Conservation (phyloP, 1,140 invertebrate species). For the Pogonomyrmex californicus region DNA sequence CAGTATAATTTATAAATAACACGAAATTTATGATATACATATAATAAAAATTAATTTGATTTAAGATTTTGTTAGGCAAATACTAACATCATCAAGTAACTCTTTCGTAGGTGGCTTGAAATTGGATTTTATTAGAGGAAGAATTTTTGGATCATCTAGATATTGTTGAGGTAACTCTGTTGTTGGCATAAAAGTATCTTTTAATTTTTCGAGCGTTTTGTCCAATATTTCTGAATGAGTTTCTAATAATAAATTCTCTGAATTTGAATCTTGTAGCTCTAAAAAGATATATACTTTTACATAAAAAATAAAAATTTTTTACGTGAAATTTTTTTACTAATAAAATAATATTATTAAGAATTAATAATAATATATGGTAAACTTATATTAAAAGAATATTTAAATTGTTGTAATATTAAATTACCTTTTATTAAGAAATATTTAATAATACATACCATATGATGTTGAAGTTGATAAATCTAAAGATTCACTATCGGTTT, state of each 20-base stretch:
- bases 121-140: constrained; percentile 36
- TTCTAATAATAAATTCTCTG: neutral
- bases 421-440: neutral
- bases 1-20: neutral
- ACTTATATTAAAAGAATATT: neutral
- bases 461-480: neutral
- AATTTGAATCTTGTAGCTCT: neutral
- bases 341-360: neutral
- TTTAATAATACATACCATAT: constrained; percentile 8
- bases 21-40: neutral
- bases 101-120: constrained; percentile 14
- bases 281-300: neutral
- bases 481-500: neutral
- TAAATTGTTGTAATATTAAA: constrained; percentile 2
- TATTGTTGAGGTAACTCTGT: constrained; percentile 30
- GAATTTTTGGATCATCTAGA: constrained; percentile 63
- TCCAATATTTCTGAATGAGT: neutral
- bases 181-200: constrained; percentile 49
- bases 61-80: constrained; percentile 17
- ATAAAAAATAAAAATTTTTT: neutral
- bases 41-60: neutral
- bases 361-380: constrained; percentile 14
- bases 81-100: constrained; percentile 67
- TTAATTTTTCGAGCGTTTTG: constrained; percentile 49
- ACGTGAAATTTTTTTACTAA: neutral